Evolutionary conservation across 2,888 invertebrate species (phyloP), one percentile per base, ranked within the genome.

Genomic region (Macaria liturata): DNA sequence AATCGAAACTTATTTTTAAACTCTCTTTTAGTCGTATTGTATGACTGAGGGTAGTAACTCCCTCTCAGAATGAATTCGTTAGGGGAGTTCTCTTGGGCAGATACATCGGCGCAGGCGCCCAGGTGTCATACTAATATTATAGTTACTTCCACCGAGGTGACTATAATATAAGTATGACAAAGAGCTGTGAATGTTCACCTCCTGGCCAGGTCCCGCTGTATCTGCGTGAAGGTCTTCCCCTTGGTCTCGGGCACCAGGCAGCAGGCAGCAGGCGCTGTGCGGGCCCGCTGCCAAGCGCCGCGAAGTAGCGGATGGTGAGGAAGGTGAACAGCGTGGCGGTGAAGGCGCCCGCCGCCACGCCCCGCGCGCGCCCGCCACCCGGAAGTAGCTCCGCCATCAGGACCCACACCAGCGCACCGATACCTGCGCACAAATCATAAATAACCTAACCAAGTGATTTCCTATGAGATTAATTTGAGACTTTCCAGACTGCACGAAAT

Each of bases 211-310:
- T 58, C 64, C 32, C 9, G 46, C 31, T 71, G 71, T 8, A 71
- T 71, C 43, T 71, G 64, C 6, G 49, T 54, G 37, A 71, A 69
- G 0, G 62, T 42, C 40, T 62, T 68, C n/a, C 69, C 61, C n/a
- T 67, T 69, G 3, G 71, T 71, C 45, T 71, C 71, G 1, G 71
- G 71, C 3, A 56, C 64, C 49, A 54, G 54, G 50, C 3, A 46
- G 7, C 20, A 53, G 1, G 20, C 55, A 60, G 42, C 51, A 55
- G 0, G 62, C 57, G 8, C 61, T 58, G 34, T 69, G 68, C 48
- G 4, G 67, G 47, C 1, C 69, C 69, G 20, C 34, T 2, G 32
- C 46, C 3, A 61, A 69, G 5, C 4, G 62, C 32, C 0, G 65
- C 60, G 7, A 72, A 69, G 59, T 67, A 72, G 39, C 64, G 63